These are phyloP conservation scores for Pachyseris speciosa DNA, from an alignment of 64 coral and sea anemone species.

Conservation along the genomic window DNA sequence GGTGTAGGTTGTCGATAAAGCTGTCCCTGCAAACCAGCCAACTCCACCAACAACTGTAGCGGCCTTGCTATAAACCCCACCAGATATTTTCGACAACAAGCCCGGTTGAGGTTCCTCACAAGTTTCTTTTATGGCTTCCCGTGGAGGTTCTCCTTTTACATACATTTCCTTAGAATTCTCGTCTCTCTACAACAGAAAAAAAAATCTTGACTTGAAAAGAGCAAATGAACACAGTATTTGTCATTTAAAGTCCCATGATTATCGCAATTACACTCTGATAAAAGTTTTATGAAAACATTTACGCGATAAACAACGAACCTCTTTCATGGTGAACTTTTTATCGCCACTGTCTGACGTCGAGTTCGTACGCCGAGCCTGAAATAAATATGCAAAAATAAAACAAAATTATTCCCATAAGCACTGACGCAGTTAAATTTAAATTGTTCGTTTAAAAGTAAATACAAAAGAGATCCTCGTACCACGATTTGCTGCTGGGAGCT, in stretches of 20 bases:
- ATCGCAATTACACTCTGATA: neutral
- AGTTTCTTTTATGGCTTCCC: neutral
- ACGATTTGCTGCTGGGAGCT: neutral
- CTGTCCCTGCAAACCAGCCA: slow-evolving; percentile 88
- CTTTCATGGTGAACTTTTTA: slow-evolving; percentile 22
- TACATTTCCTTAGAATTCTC: slow-evolving; percentile 31
- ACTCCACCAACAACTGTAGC: slow-evolving; percentile 88
- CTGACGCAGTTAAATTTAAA: neutral
- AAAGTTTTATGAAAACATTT: neutral
- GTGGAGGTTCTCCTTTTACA: neutral
- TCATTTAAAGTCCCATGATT: neutral
- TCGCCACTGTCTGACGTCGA: neutral
- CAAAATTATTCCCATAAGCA: neutral
- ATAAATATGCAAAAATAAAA: neutral
- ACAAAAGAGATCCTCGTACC: slow-evolving; percentile 4
- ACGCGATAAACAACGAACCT: slow-evolving; percentile 26
- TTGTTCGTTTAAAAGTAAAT: neutral
- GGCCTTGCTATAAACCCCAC: slow-evolving; percentile 89
- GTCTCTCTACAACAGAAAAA: neutral
- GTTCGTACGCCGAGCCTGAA: neutral
- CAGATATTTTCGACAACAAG: slow-evolving; percentile 84
- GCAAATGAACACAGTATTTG: neutral
- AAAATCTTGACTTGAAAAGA: neutral
- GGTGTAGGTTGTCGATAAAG: slow-evolving; percentile 77
- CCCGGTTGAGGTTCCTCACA: slow-evolving; percentile 45